Percentiles rank a stretch among this genome's conserved stretches.
Conservation (phyloP, 1,140 invertebrate genomes). For the Bombus turneri region DNA sequence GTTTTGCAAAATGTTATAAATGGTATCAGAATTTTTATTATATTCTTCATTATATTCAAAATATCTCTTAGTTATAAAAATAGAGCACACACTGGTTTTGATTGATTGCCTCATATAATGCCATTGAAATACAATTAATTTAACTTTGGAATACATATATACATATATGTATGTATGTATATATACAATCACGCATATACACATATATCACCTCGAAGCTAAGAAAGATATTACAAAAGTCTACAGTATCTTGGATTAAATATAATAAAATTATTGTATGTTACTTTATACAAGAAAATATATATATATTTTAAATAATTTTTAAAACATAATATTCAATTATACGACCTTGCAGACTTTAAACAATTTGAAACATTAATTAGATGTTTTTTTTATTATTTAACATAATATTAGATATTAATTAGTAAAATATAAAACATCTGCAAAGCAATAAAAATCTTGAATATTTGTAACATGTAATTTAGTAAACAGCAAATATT, state of each 20-base stretch:
- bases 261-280: slow-evolving; percentile 19
- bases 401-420: not conserved
- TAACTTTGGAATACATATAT: slow-evolving; percentile 27
- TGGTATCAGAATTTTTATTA: slow-evolving; percentile 47
- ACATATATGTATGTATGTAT: not conserved
- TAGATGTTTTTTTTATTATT: not conserved
- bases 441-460: not conserved
- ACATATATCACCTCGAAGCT: slow-evolving; percentile 6
- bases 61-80: slow-evolving; percentile 65
- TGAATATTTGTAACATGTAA: slow-evolving; percentile 1
- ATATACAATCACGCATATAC: not conserved
- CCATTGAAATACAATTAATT: slow-evolving; percentile 44
- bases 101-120: slow-evolving; percentile 57
- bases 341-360: not conserved
- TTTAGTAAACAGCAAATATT: not conserved
- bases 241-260: not conserved
- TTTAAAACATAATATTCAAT: not conserved
- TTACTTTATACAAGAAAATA: slow-evolving; percentile 12
- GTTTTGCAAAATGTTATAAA: slow-evolving; percentile 44
- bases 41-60: slow-evolving; percentile 57
- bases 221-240: slow-evolving; percentile 15
- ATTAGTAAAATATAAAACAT: not conserved
- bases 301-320: slow-evolving; percentile 14
- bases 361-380: slow-evolving; percentile 3
- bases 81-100: slow-evolving; percentile 53